Conservation (phyloP, 1,140 invertebrate species). For the Drosophila littoralis region DNA sequence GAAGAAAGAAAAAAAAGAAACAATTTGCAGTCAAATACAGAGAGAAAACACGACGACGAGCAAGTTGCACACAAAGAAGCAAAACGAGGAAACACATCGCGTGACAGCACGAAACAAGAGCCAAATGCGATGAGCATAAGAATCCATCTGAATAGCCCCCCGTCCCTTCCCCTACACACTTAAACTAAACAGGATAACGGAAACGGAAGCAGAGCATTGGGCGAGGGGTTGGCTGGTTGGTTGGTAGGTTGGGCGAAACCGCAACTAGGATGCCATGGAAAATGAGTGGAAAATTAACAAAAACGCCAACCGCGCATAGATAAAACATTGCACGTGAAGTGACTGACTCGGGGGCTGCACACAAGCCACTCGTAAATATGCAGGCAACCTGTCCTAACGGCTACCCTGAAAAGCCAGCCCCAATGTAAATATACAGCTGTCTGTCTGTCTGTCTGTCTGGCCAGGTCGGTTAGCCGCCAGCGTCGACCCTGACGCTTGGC, state of each 20-base stretch:
- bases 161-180: background rate
- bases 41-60: conserved; percentile 7
- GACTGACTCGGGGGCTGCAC: conserved; percentile 21
- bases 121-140: conserved; percentile 67
- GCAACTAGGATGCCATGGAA: conserved; percentile 58
- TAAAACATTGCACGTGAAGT: conserved; percentile 59
- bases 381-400: background rate
- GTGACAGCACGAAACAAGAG: conserved; percentile 72
- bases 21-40: conserved; percentile 71
- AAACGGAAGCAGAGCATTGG: conserved; percentile 20
- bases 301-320: conserved; percentile 57
- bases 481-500: conserved; percentile 52
- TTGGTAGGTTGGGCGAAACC: conserved; percentile 21
- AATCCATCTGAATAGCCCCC: conserved; percentile 39
- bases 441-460: background rate
- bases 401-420: background rate
- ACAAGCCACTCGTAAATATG: conserved; percentile 24
- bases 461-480: conserved; percentile 17
- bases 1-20: conserved; percentile 46
- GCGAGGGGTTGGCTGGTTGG: conserved; percentile 10
- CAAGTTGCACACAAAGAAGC: conserved; percentile 20
- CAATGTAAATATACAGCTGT: conserved; percentile 1
- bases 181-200: conserved; percentile 9
- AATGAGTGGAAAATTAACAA: conserved; percentile 81
- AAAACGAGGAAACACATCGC: conserved; percentile 57